These are phyloP conservation scores for Enoplosus armatus DNA, from an alignment of 2,797 vertebrate genomes.

Conservation along the genomic window DNA sequence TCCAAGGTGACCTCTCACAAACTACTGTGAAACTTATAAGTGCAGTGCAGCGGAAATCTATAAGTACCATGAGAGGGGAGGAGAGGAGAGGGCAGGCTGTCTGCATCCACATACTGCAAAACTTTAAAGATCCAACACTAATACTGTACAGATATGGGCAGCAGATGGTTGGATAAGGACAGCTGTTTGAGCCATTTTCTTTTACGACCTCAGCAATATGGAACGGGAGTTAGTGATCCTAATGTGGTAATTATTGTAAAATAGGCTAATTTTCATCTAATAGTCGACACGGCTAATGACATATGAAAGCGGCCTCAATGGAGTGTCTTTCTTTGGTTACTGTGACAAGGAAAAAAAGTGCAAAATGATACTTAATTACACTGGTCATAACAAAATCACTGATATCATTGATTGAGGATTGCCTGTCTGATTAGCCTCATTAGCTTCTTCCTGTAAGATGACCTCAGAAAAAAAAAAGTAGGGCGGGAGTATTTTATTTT, in stretches of 20 bases:
- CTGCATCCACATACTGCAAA: not conserved
- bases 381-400: constrained; percentile 14
- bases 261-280: constrained; percentile 47
- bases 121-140: not conserved
- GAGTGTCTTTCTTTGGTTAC: constrained; percentile 13
- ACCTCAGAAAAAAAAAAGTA: constrained; percentile 43
- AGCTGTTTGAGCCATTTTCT: constrained; percentile 1
- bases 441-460: constrained; percentile 28
- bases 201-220: constrained; percentile 8
- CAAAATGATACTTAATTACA: constrained; percentile 45
- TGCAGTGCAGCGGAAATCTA: constrained; percentile 30
- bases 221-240: constrained; percentile 9
- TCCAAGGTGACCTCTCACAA: constrained; percentile 69
- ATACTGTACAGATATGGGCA: not conserved
- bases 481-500: constrained; percentile 20
- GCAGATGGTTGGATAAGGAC: constrained; percentile 16
- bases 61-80: not conserved
- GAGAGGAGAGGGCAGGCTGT: constrained; percentile 10
- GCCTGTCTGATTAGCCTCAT: constrained; percentile 17
- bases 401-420: constrained; percentile 34
- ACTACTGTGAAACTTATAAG: constrained; percentile 44
- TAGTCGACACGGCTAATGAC: constrained; percentile 21
- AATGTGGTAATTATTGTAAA: constrained; percentile 37
- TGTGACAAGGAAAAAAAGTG: constrained; percentile 17
- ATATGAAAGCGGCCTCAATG: not conserved